Evolutionary conservation across 2,113 vertebrate species (phyloP).

Genomic region (Struthidea cinerea): DNA sequence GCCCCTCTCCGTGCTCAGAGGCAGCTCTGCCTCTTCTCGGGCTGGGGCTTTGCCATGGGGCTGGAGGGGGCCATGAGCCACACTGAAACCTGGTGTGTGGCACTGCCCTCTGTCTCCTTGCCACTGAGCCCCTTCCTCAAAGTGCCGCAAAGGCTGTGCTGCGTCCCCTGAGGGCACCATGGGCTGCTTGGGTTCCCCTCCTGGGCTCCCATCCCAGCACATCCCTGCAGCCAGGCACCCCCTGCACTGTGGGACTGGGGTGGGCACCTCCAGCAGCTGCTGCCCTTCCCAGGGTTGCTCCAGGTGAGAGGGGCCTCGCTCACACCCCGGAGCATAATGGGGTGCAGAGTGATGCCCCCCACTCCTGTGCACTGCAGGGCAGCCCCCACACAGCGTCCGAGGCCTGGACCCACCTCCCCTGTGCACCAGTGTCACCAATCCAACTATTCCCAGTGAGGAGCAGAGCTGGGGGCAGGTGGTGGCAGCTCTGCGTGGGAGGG

Average conservation of each 20-base stretch:
- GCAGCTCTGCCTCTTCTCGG: neutral
- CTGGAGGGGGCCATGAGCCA: neutral
- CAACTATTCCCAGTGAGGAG: neutral
- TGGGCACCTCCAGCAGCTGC: neutral
- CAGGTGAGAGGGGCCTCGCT: neutral
- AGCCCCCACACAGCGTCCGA: neutral
- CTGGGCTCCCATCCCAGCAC: neutral
- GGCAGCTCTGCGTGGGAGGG: neutral
- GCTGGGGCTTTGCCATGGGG: neutral
- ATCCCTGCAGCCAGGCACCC: neutral
- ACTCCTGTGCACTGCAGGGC: neutral
- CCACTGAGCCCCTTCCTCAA: neutral
- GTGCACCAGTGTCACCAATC: neutral
- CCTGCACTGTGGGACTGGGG: neutral
- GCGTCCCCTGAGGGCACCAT: neutral
- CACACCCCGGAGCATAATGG: fast-evolving
- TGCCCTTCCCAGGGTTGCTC: neutral
- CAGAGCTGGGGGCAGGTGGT: neutral
- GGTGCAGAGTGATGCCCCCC: neutral
- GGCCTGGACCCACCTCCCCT: neutral
- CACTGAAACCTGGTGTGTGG: fast-evolving
- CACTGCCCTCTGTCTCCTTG: neutral
- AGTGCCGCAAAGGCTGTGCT: neutral
- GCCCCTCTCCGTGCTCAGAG: fast-evolving
- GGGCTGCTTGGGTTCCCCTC: neutral